These are phyloP conservation scores for Exephanes ischioxanthus DNA, from an alignment of 2,888 invertebrate species.

Conservation along the genomic window DNA sequence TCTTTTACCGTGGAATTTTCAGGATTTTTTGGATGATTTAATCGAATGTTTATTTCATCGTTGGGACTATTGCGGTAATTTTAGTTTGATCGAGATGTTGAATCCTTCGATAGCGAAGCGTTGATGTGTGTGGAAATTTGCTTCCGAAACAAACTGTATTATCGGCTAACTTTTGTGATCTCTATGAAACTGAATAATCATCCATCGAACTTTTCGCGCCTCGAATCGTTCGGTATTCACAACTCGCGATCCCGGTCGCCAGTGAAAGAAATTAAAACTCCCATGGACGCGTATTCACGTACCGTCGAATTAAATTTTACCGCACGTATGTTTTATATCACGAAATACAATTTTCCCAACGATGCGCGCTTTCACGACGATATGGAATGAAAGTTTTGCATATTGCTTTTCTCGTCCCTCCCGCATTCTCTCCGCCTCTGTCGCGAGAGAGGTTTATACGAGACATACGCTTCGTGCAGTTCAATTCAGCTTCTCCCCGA, in stretches of 20 bases:
- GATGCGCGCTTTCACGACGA: slow-evolving; percentile 34
- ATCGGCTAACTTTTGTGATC: too few species aligned
- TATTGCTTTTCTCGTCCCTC: slow-evolving; percentile 55
- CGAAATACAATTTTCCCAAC: slow-evolving; percentile 53
- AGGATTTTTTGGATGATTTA: too few species aligned
- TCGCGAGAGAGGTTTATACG: slow-evolving; percentile 33
- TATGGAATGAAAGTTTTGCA: slow-evolving; percentile 62
- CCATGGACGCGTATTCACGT: background rate
- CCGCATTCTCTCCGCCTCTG: background rate
- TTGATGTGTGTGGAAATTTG: background rate
- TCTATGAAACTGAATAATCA: background rate
- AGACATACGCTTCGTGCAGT: slow-evolving; percentile 54
- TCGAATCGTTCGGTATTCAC: background rate
- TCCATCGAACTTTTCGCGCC: background rate
- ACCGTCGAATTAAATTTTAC: slow-evolving; percentile 43
- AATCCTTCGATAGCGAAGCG: background rate
- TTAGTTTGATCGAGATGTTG: background rate
- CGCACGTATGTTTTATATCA: slow-evolving; percentile 62
- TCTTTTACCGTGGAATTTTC: background rate
- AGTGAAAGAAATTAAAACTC: background rate
- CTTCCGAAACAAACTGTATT: background rate
- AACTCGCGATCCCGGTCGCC: background rate
- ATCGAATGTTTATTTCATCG: too few species aligned
- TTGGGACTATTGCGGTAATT: background rate
- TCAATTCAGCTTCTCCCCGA: background rate